phyloP scores from a whole-genome alignment of 2,797 vertebrate genomes.

The Lerista edwardsae region DNA sequence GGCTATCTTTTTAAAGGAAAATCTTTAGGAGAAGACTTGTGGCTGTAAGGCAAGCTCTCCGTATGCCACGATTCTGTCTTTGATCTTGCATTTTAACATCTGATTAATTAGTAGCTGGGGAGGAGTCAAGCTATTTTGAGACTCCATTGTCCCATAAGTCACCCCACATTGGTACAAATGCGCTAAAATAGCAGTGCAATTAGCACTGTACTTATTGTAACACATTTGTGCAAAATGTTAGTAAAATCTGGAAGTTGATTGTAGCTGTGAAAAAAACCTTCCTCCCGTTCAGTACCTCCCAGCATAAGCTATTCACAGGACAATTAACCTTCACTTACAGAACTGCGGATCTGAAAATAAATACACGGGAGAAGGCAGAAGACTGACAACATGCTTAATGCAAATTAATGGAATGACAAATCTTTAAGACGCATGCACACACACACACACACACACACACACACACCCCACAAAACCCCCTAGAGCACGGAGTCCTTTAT shows the following conservation, averaged over 20 bases:
- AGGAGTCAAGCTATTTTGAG: slow-evolving; percentile 63
- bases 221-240: slow-evolving; percentile 72
- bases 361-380: slow-evolving; percentile 69
- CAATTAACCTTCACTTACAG: slow-evolving; percentile 73
- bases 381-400: slow-evolving; percentile 74
- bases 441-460: not conserved
- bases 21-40: slow-evolving; percentile 16
- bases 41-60: slow-evolving; percentile 5
- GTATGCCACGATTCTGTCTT: slow-evolving; percentile 37
- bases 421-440: slow-evolving; percentile 44
- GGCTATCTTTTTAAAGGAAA: slow-evolving; percentile 10
- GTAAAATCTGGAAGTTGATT: slow-evolving; percentile 72
- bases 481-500: slow-evolving; percentile 58
- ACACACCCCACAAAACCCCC: not conserved
- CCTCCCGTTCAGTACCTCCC: slow-evolving; percentile 62
- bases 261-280: slow-evolving; percentile 74
- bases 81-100: slow-evolving; percentile 60
- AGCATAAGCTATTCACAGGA: slow-evolving; percentile 72
- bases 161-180: slow-evolving; percentile 70
- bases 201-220: slow-evolving; percentile 68
- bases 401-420: slow-evolving; percentile 75
- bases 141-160: slow-evolving; percentile 70
- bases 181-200: slow-evolving; percentile 66
- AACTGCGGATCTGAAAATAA: slow-evolving; percentile 74
- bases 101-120: slow-evolving; percentile 61